Evolutionary conservation across 2,113 vertebrate species (phyloP).

Genomic region (Grus americana): DNA sequence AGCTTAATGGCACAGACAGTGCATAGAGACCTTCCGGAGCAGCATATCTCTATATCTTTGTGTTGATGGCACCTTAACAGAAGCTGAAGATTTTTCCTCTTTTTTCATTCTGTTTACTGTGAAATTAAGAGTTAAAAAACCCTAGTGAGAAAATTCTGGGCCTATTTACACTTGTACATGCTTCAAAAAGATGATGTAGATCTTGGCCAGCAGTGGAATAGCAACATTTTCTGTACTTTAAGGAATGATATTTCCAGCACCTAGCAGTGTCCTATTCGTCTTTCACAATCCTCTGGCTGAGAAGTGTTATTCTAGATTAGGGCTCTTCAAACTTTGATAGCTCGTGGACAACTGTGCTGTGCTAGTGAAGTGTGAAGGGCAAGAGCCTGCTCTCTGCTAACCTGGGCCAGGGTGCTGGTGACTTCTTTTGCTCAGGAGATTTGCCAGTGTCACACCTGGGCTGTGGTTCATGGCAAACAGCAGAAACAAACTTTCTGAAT

Average conservation of each 20-base stretch:
- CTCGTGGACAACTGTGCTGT: background rate
- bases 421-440: background rate
- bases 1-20: background rate
- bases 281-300: background rate
- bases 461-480: background rate
- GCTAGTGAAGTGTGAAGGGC: background rate
- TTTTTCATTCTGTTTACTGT: background rate
- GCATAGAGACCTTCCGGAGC: background rate
- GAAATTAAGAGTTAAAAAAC: background rate
- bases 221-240: background rate
- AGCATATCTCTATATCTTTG: background rate
- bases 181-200: constrained; percentile 44
- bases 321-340: background rate
- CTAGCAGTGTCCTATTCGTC: background rate
- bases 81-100: background rate
- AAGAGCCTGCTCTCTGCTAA: background rate
- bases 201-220: background rate
- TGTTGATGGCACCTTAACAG: background rate
- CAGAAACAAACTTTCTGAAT: background rate
- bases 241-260: background rate
- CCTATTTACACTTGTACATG: background rate
- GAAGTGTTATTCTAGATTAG: background rate
- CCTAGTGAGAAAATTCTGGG: background rate
- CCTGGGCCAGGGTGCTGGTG: background rate
- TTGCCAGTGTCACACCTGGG: background rate